These are phyloP conservation scores for Cladorhizidae sp. DNA, from an alignment of 37 sponge, comb jelly and placozoan genomes.

Conservation along the genomic window DNA sequence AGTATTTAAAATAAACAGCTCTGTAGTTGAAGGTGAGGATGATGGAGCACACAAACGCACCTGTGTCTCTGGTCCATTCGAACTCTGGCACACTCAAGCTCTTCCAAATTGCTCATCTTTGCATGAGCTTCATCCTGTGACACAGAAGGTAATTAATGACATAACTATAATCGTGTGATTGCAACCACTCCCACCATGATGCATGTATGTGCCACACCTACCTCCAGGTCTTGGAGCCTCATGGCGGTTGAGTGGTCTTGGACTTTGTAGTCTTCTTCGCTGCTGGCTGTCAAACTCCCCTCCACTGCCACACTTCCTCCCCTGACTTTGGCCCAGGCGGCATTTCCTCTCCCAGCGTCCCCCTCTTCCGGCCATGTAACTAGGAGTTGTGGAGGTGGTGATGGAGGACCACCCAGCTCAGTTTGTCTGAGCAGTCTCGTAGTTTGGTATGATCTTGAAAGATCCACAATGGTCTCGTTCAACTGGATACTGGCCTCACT, in stretches of 20 bases:
- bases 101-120: background rate
- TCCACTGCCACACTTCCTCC: background rate
- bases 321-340: background rate
- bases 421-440: too few species aligned
- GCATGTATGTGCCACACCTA: too few species aligned
- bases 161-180: background rate
- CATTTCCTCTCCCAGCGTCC: too few species aligned
- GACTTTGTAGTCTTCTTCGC: background rate
- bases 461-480: too few species aligned
- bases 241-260: background rate
- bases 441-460: too few species aligned
- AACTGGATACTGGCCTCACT: too few species aligned
- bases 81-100: conserved; percentile 10
- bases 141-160: too few species aligned
- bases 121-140: too few species aligned
- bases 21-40: background rate
- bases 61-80: background rate
- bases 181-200: background rate
- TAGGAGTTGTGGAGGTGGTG: too few species aligned
- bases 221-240: background rate
- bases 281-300: background rate
- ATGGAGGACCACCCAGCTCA: too few species aligned
- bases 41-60: background rate
- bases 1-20: background rate
- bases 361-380: too few species aligned